These are phyloP conservation scores for Drosophila miranda DNA, from an alignment of 1,140 invertebrate species.

Conservation along the genomic window DNA sequence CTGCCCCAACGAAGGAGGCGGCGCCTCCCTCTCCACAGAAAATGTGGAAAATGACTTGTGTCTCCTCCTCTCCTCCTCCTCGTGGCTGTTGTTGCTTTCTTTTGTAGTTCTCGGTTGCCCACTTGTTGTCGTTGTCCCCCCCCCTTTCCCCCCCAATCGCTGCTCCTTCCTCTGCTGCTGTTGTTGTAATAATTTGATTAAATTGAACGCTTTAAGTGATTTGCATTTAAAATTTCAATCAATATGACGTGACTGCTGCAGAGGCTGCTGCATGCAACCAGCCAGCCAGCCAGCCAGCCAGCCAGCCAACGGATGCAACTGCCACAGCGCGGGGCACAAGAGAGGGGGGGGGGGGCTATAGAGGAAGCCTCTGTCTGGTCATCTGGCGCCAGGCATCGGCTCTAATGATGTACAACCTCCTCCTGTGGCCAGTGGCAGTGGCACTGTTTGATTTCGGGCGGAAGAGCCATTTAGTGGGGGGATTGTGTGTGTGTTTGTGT, in stretches of 20 bases:
- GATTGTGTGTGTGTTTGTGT: not conserved
- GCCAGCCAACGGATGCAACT: constrained; percentile 29
- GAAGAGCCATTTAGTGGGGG: constrained; percentile 2
- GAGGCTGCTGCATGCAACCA: constrained; percentile 25
- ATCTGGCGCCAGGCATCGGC: constrained; percentile 44
- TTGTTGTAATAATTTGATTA: constrained; percentile 78
- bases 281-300: constrained; percentile 1
- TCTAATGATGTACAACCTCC: constrained; percentile 43
- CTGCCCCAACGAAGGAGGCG: constrained; percentile 9
- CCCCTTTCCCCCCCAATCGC: not conserved
- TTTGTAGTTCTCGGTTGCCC: constrained; percentile 6
- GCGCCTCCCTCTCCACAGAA: constrained; percentile 33
- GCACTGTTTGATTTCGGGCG: not conserved
- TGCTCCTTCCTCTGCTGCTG: constrained; percentile 42
- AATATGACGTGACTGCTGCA: constrained; percentile 63
- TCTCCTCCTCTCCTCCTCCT: constrained; percentile 29
- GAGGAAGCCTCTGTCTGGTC: constrained; percentile 40
- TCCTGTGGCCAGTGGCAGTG: no score
- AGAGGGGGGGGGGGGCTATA: not conserved
- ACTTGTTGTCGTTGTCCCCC: not conserved
- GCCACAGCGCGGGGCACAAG: not conserved
- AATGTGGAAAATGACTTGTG: constrained; percentile 69
- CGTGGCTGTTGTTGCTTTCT: constrained; percentile 17
- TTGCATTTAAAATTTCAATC: constrained; percentile 81
- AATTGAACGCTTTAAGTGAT: constrained; percentile 80